Conservation (phyloP, 2,113 vertebrate genomes). For the Nyctereutes procyonoides region DNA sequence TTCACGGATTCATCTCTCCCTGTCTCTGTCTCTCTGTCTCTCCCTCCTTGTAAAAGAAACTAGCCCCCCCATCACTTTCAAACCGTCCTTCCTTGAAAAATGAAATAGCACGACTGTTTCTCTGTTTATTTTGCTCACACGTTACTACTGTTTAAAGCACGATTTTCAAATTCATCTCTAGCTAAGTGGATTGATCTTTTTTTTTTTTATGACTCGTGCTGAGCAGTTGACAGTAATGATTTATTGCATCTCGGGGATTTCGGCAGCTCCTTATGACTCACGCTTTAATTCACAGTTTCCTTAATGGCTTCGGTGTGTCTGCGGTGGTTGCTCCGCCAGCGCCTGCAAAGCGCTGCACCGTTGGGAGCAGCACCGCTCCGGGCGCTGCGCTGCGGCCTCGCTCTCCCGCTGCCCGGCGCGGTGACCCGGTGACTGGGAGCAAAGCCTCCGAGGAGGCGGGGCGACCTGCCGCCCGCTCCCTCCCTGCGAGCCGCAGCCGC, state of each 20-base stretch:
- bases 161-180: constrained; percentile 76
- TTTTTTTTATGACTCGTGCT: constrained; percentile 74
- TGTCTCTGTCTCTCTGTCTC: background rate
- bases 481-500: background rate
- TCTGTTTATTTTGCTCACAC: constrained; percentile 71
- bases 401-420: background rate
- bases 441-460: too few relatives aligned
- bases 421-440: background rate
- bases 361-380: background rate
- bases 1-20: background rate
- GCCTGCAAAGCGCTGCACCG: constrained; percentile 4
- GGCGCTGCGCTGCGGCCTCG: background rate
- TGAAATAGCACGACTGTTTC: constrained; percentile 61
- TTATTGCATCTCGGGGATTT: constrained; percentile 74
- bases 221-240: constrained; percentile 78
- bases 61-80: constrained; percentile 1
- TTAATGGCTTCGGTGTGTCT: constrained; percentile 67
- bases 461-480: background rate
- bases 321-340: constrained; percentile 47
- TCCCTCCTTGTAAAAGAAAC: constrained; percentile 46
- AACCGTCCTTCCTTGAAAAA: constrained; percentile 68
- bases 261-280: constrained; percentile 50
- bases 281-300: constrained; percentile 72
- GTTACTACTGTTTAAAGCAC: constrained; percentile 76
- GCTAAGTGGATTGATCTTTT: constrained; percentile 79